Base-by-base conservation (phyloP, 2,888 invertebrate species). In the Noctuana brunneofusca region DNA sequence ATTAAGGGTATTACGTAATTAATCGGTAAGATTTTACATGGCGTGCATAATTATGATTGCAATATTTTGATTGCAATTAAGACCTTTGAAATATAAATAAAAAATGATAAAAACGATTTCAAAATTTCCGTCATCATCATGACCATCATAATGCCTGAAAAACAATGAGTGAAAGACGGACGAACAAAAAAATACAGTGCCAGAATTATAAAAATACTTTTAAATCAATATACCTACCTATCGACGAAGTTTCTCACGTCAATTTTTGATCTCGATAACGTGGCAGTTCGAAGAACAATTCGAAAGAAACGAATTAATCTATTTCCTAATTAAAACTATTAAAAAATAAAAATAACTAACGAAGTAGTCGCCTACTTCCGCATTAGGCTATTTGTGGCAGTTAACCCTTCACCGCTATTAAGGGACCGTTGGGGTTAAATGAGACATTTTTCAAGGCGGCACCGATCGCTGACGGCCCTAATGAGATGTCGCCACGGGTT, bases 311-410 rank as follows among this genome's bases (percentile, higher is more conserved):
- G 87, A 87, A 88, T 88, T 90, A 87, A 87, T 87, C 86, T 84
- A 85, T 89, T 90, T 89, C 89, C 88, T 90, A 90, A 90, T 91
- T 90, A 89, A 90, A 89, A 86, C 87, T 82, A 87, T 89, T 89
- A 88, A 89, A 87, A 89, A 87, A 41, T 76, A 79, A 64, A 71
- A 77, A 73, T 79, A 73, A 71, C 73, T 71, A 72, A 72, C 75
- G 80, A 81, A 76, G 76, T 75, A 74, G 80, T 78, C 83, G 79
- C 81, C 81, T 79, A 84, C 89, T 91, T 91, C 91, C 91, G 89
- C 75, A 81, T 84, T 77, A 65, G 75, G 85, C 84, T 91, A 90
- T 90, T 90, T 88, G 88, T 89, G 87, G 79, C 75, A 69, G 79
- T 87, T 89, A 90, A 89, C 89, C 89, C 90, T 89, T 90, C 84